Evolutionary conservation across 2,888 invertebrate species (phyloP).

Genomic region (Seira musarum): DNA sequence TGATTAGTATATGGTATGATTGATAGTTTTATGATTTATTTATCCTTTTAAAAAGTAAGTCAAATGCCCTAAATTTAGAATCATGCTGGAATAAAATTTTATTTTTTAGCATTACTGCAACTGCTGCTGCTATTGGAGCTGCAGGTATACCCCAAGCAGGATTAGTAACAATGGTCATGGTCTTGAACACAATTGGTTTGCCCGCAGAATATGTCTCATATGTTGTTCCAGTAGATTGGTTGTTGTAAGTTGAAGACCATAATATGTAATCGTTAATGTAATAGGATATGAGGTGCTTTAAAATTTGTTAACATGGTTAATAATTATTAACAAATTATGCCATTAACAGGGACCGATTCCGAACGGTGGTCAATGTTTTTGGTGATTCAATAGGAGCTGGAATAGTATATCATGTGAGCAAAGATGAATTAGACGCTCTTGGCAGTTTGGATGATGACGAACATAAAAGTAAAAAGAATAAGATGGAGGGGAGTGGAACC

Average conservation of each 20-base stretch:
- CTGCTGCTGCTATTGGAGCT: slow-evolving; percentile 90
- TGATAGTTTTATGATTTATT: background rate
- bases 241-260: slow-evolving; percentile 78
- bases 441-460: slow-evolving; percentile 12
- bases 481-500: background rate
- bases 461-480: background rate
- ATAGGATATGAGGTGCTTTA: too few relatives aligned
- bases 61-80: too few relatives aligned
- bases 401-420: slow-evolving; percentile 74
- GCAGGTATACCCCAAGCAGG: slow-evolving; percentile 91
- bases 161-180: slow-evolving; percentile 84
- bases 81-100: background rate
- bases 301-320: too few relatives aligned
- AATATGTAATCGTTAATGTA: slow-evolving; percentile 65
- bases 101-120: slow-evolving; percentile 81
- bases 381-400: slow-evolving; percentile 77
- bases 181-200: slow-evolving; percentile 86
- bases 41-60: background rate
- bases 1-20: slow-evolving; percentile 88
- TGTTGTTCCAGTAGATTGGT: slow-evolving; percentile 92
- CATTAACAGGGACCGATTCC: slow-evolving; percentile 66
- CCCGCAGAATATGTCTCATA: slow-evolving; percentile 90
- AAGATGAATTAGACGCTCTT: slow-evolving; percentile 69
- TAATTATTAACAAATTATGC: too few relatives aligned
- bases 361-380: slow-evolving; percentile 76